A percentile compares a stretch with the other conserved stretches of the same genome.
Evolutionary conservation across 2,888 invertebrate species (phyloP).

Genomic region (Andrena bicolor): DNA sequence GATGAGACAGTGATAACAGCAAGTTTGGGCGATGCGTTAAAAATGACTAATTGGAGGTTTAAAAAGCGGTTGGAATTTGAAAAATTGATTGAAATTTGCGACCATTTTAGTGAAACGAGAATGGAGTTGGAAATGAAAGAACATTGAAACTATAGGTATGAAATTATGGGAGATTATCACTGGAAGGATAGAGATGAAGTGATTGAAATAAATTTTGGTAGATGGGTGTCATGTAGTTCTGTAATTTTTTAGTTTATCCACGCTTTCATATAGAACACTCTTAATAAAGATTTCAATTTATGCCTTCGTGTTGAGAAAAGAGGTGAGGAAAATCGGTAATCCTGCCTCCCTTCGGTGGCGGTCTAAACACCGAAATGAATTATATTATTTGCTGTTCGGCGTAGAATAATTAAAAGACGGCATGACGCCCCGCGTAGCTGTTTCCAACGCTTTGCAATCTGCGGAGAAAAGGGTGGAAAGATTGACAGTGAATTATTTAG

Average conservation of each 20-base stretch:
- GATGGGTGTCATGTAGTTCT: too few species aligned
- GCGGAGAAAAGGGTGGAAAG: constrained; percentile 79
- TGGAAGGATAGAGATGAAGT: too few species aligned
- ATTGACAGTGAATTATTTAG: constrained; percentile 84
- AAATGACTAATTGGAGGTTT: too few species aligned
- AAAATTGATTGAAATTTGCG: too few species aligned
- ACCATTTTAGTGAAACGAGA: too few species aligned
- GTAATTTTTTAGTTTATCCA: background rate
- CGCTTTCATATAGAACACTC: background rate
- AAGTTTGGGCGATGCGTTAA: too few species aligned
- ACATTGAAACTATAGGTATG: too few species aligned
- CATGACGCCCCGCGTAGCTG: constrained; percentile 57
- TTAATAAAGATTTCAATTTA: background rate
- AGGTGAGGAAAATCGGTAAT: constrained; percentile 47
- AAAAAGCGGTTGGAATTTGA: too few species aligned
- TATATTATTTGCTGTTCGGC: constrained; percentile 80
- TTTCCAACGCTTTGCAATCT: constrained; percentile 55
- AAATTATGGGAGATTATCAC: too few species aligned
- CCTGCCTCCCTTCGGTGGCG: constrained; percentile 68
- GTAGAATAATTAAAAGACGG: constrained; percentile 82
- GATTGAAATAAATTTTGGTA: too few species aligned
- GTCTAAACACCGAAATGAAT: constrained; percentile 81
- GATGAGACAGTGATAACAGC: too few species aligned
- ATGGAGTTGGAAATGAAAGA: too few species aligned
- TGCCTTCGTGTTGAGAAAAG: background rate